Evolutionary conservation across 2,888 invertebrate species (phyloP).

Genomic region (Pseudolycoriella hygida): DNA sequence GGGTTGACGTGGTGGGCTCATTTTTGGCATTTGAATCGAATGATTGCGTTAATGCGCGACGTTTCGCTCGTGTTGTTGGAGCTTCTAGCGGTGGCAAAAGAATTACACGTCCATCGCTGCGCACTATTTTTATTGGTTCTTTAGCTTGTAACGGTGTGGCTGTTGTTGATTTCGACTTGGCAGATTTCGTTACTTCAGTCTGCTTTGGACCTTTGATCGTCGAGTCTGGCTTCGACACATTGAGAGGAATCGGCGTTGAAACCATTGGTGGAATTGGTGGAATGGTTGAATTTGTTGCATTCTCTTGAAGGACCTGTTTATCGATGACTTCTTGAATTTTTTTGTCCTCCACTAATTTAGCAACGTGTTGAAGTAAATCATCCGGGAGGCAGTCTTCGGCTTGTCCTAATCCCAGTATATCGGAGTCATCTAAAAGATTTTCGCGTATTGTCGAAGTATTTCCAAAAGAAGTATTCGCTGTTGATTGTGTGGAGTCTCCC

Average conservation of each 20-base stretch:
- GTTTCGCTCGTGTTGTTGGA: slow-evolving; percentile 60
- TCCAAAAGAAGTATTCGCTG: background rate
- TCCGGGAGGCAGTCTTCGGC: slow-evolving; percentile 49
- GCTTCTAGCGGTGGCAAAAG: slow-evolving; percentile 68
- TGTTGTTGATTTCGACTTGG: background rate
- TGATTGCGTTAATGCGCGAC: slow-evolving; percentile 32
- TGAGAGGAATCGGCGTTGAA: background rate
- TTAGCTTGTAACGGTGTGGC: slow-evolving; percentile 18
- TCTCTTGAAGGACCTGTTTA: slow-evolving; percentile 38
- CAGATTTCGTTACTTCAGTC: background rate
- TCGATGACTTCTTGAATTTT: slow-evolving; percentile 56
- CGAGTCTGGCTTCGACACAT: background rate
- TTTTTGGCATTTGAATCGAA: slow-evolving; percentile 3
- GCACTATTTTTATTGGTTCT: slow-evolving; percentile 52
- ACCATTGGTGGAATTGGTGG: background rate
- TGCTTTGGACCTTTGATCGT: background rate
- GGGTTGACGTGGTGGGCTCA: slow-evolving; percentile 9
- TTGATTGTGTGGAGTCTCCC: background rate
- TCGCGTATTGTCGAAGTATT: slow-evolving; percentile 8
- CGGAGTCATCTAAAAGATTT: slow-evolving; percentile 16
- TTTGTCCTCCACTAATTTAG: slow-evolving; percentile 49
- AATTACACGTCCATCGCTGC: slow-evolving; percentile 57
- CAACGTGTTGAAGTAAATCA: slow-evolving; percentile 55
- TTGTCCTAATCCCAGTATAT: slow-evolving; percentile 35
- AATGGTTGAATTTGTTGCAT: background rate